A percentile compares a stretch with the other conserved stretches of the same genome.
Conservation (phyloP, 2,888 invertebrate species). For the Nudaria mundana region DNA sequence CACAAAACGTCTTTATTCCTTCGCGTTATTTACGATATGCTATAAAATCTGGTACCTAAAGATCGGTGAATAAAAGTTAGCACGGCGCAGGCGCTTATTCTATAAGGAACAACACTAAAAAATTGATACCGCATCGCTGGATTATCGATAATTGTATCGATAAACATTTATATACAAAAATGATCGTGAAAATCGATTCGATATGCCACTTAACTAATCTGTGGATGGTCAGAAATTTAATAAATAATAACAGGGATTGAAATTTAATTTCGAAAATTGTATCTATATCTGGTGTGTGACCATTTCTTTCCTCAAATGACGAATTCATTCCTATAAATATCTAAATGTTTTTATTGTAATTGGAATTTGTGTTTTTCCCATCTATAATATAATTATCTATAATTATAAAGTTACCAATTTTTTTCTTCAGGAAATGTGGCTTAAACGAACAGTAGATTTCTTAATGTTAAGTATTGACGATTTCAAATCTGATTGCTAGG, state of each 20-base stretch:
- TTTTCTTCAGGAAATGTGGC: no score
- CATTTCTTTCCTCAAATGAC: constrained; percentile 14
- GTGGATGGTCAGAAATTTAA: constrained; percentile 15
- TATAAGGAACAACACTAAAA: constrained; percentile 53
- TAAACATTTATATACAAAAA: constrained; percentile 24
- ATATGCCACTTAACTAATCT: constrained; percentile 29
- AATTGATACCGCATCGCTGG: constrained; percentile 34
- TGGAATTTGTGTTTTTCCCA: neutral
- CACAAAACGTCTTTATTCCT: constrained; percentile 76
- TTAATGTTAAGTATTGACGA: no score
- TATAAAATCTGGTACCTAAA: constrained; percentile 69
- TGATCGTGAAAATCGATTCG: constrained; percentile 28
- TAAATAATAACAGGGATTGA: constrained; percentile 22
- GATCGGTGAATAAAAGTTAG: constrained; percentile 70
- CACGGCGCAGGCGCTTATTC: constrained; percentile 53
- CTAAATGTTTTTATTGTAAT: constrained; percentile 5
- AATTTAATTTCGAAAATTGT: constrained; percentile 29
- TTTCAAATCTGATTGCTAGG: no score
- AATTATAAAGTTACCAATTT: no score
- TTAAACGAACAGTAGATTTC: no score
- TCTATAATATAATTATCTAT: neutral
- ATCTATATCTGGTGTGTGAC: constrained; percentile 16
- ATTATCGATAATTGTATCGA: constrained; percentile 38
- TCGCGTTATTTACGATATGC: constrained; percentile 63
- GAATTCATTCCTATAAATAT: constrained; percentile 9